Percentiles rank a stretch among this genome's conserved stretches.
Conservation (phyloP, 2,113 vertebrate species). For the Agapornis roseicollis region DNA sequence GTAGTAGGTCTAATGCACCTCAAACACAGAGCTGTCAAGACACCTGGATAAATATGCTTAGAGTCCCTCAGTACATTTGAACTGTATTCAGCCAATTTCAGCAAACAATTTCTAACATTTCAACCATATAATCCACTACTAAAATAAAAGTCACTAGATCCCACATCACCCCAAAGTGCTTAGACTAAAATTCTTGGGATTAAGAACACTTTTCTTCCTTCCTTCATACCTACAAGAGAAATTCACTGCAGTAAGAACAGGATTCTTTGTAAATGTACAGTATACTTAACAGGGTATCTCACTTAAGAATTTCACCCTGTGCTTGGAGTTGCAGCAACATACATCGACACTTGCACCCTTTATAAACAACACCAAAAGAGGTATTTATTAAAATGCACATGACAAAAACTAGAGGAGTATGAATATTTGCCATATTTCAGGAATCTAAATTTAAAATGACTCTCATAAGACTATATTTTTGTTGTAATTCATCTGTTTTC, state of each 20-base stretch:
- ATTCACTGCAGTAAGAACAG: background rate
- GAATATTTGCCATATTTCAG: background rate
- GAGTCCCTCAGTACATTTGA: background rate
- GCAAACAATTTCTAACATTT: background rate
- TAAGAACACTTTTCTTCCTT: background rate
- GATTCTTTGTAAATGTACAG: background rate
- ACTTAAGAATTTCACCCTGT: fast-evolving
- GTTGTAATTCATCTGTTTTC: background rate
- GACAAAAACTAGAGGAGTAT: background rate
- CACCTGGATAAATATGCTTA: background rate
- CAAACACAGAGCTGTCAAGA: background rate
- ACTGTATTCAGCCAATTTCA: background rate
- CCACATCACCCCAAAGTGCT: background rate
- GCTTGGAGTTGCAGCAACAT: fast-evolving
- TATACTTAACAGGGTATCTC: background rate
- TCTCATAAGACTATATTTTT: background rate
- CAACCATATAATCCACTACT: background rate
- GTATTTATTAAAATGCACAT: background rate
- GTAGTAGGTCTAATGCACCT: background rate
- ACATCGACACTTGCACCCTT: background rate
- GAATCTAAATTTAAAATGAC: background rate
- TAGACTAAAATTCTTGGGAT: background rate
- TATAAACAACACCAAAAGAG: background rate
- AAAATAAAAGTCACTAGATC: background rate
- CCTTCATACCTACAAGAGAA: background rate